These are phyloP conservation scores for Chrysomela aeneicollis DNA, from an alignment of 2,888 invertebrate genomes.

Conservation along the genomic window DNA sequence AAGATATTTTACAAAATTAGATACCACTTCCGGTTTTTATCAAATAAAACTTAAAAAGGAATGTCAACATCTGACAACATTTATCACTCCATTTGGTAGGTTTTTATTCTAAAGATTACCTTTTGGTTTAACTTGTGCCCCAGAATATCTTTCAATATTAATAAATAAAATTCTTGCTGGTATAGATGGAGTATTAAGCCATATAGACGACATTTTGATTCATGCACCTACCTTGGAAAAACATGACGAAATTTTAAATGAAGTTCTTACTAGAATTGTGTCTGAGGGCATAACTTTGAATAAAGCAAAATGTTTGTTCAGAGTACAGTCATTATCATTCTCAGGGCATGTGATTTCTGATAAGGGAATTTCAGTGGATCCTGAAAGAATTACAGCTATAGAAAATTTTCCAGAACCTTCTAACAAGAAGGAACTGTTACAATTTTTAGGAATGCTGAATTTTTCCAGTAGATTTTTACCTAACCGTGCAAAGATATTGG, in stretches of 20 bases:
- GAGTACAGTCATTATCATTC: constrained; percentile 32
- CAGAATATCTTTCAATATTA: no score
- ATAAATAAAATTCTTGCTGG: no score
- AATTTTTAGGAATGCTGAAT: constrained; percentile 30
- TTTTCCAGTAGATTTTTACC: constrained; percentile 18
- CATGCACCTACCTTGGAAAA: constrained; percentile 38
- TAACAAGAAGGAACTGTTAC: constrained; percentile 40
- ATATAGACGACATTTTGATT: constrained; percentile 36
- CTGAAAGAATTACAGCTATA: constrained; percentile 37
- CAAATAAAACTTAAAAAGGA: constrained; percentile 28
- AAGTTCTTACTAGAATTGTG: constrained; percentile 40
- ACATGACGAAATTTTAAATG: constrained; percentile 39
- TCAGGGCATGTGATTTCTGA: constrained; percentile 47
- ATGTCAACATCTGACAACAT: constrained; percentile 30
- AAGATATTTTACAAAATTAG: constrained; percentile 32
- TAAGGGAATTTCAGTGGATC: constrained; percentile 36
- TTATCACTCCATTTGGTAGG: constrained; percentile 38
- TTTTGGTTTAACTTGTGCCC: constrained; percentile 27
- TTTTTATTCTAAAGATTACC: constrained; percentile 33
- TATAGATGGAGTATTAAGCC: constrained; percentile 20
- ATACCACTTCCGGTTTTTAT: no score
- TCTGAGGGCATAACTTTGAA: constrained; percentile 46
- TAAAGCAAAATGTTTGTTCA: constrained; percentile 47
- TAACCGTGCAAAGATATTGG: constrained; percentile 9
- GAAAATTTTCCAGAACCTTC: constrained; percentile 32